Percentiles rank a stretch among this genome's conserved stretches.
These are phyloP conservation scores for Eutrigla gurnardus DNA, from an alignment of 2,797 vertebrate genomes.

Conservation along the genomic window DNA sequence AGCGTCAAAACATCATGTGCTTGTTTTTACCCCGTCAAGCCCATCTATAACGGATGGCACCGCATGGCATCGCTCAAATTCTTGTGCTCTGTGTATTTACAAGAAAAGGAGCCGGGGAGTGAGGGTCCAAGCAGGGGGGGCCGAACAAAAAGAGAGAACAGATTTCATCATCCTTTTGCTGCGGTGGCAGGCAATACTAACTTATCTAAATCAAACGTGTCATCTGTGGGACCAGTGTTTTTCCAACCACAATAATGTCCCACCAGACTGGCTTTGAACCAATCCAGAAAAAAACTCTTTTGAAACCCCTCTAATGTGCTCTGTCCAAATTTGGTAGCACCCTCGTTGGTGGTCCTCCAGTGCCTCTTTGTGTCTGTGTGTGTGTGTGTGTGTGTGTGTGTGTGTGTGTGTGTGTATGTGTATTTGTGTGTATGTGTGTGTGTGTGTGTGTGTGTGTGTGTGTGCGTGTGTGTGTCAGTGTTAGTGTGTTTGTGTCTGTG, in stretches of 20 bases:
- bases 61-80: slow-evolving; percentile 55
- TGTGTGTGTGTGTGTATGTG: slow-evolving; percentile 52
- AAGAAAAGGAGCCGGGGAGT: slow-evolving; percentile 44
- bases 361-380: slow-evolving; percentile 66
- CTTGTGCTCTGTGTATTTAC: slow-evolving; percentile 53
- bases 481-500: slow-evolving; percentile 9
- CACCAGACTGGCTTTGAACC: slow-evolving; percentile 74
- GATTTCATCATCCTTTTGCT: slow-evolving; percentile 70
- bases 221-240: slow-evolving; percentile 69
- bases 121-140: slow-evolving; percentile 29
- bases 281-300: slow-evolving; percentile 72
- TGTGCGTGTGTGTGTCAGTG: slow-evolving; percentile 17
- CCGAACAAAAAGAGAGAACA: slow-evolving; percentile 25
- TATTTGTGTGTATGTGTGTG: slow-evolving; percentile 19
- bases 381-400: slow-evolving; percentile 10
- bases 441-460: slow-evolving; percentile 32
- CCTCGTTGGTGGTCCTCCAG: slow-evolving; percentile 77
- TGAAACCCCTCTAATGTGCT: slow-evolving; percentile 63
- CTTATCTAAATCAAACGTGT: slow-evolving; percentile 74
- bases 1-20: slow-evolving; percentile 52
- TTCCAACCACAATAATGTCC: slow-evolving; percentile 75
- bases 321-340: slow-evolving; percentile 80
- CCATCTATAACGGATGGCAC: slow-evolving; percentile 39
- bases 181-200: slow-evolving; percentile 60
- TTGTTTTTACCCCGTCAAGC: slow-evolving; percentile 50